phyloP scores from a whole-genome alignment of 2,113 vertebrate genomes.

The Harpagus bidentatus region DNA sequence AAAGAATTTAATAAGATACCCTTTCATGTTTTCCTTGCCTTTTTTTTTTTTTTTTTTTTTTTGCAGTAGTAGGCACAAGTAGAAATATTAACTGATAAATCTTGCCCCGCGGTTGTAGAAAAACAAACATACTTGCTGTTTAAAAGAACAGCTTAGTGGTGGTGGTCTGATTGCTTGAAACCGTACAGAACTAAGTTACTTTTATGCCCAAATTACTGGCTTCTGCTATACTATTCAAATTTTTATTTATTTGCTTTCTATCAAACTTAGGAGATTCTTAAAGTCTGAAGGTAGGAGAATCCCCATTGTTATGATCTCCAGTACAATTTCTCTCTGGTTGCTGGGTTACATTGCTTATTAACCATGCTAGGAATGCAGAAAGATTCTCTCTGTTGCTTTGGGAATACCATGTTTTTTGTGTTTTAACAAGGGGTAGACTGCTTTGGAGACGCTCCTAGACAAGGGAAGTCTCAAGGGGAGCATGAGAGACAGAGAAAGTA shows the following conservation, averaged over 20 bases:
- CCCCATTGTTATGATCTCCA: neutral
- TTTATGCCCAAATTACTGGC: neutral
- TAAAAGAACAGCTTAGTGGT: neutral
- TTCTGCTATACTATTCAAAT: neutral
- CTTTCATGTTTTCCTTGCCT: neutral
- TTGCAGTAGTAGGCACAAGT: neutral
- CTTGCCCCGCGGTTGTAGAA: neutral
- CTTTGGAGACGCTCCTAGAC: neutral
- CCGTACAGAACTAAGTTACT: neutral
- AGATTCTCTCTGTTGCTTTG: neutral
- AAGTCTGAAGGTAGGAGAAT: neutral
- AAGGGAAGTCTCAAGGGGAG: slow-evolving; percentile 24
- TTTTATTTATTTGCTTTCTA: neutral
- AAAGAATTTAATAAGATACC: neutral
- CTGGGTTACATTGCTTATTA: neutral
- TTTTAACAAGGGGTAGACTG: neutral
- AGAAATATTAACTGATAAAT: slow-evolving; percentile 30
- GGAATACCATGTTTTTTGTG: neutral
- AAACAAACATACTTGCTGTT: neutral
- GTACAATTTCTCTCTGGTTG: neutral
- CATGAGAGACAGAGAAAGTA: neutral
- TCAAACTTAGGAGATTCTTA: neutral
- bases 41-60: neutral
- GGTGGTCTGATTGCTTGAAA: slow-evolving; percentile 18
- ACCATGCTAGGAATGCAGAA: neutral